Base-by-base conservation (phyloP, 2,113 vertebrate species). In the Mesoclemmys tuberculata region DNA sequence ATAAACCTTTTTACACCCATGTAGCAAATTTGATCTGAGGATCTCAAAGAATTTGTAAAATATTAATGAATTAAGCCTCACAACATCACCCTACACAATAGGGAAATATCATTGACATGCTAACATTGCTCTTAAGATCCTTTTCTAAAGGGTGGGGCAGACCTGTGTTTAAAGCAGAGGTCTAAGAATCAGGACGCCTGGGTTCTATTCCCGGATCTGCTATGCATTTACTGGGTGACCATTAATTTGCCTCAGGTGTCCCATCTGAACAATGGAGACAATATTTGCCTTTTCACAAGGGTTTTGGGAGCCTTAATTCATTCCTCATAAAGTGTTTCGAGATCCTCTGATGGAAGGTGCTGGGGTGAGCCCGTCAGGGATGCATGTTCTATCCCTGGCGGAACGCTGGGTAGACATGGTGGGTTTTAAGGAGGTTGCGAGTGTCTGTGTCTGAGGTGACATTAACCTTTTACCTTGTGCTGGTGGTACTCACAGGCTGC, bases 401-500 rank as follows among this genome's bases (percentile, higher is more conserved):
- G 52, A 5, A 46, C 46, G n/a, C 52, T 3, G 7, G 1, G 61
- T 58, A 27, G 71, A n/a, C 9, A 35, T n/a, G 64, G 27, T 22
- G 41, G 10, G 61, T 26, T 5, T 21, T 5, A 1, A 14, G 35
- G 18, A 44, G 19, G 8, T 29, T 71, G 44, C 1, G 38, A 31
- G 27, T 48, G 44, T 51, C 14, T 48, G 41, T 4, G 51, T 11
- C 58, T 4, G 8, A 1, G 54, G 68, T 22, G 75, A 44, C 7
- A 55, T 0, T 80, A 16, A 81, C 27, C 14, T 79, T n/a, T 4
- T 49, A 12, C 90, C 52, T 56, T 77, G 61, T 75, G 29, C 27
- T 19, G 22, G 44, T 87, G 82, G 18, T 52, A 26, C 75, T 80
- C 7, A 2, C 94, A 99, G 98, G 98, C 98, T 0, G 95, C 98